Evolutionary conservation across 2,888 invertebrate genomes (phyloP).

Genomic region (Catocala nupta): DNA sequence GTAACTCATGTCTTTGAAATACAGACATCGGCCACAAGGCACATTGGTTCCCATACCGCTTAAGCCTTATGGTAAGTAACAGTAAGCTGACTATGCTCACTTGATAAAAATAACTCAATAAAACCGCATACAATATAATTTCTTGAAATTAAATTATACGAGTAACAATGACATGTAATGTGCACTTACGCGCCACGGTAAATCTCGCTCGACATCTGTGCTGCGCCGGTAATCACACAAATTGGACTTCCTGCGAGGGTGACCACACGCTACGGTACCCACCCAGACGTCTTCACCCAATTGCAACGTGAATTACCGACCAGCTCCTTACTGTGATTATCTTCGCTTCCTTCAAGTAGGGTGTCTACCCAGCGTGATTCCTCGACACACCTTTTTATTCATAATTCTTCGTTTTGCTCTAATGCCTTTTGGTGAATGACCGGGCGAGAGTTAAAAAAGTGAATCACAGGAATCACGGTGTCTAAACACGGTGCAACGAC

Average conservation of each 20-base stretch:
- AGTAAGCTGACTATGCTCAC: neutral
- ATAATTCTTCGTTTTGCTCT: conserved; percentile 78
- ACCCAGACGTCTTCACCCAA: conserved; percentile 62
- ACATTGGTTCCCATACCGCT: no score
- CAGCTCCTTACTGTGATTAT: conserved; percentile 65
- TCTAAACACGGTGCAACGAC: conserved; percentile 68
- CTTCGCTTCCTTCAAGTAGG: conserved; percentile 69
- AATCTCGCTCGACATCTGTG: conserved; percentile 56
- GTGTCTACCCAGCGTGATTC: conserved; percentile 83
- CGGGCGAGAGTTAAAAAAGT: conserved; percentile 79
- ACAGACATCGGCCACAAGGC: no score
- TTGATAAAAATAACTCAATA: conserved; percentile 31
- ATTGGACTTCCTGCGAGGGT: conserved; percentile 77
- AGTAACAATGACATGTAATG: conserved; percentile 48
- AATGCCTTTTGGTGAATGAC: conserved; percentile 83
- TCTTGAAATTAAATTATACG: conserved; percentile 45
- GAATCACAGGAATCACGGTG: conserved; percentile 85
- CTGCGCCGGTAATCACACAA: conserved; percentile 58
- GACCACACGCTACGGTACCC: conserved; percentile 73
- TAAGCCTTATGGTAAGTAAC: no score
- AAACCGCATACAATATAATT: conserved; percentile 23
- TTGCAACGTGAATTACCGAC: conserved; percentile 57
- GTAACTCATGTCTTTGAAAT: no score
- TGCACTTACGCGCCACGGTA: conserved; percentile 45
- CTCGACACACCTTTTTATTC: conserved; percentile 82